Evolutionary conservation across 2,113 vertebrate species (phyloP).

Genomic region (Peromyscus polionotus): DNA sequence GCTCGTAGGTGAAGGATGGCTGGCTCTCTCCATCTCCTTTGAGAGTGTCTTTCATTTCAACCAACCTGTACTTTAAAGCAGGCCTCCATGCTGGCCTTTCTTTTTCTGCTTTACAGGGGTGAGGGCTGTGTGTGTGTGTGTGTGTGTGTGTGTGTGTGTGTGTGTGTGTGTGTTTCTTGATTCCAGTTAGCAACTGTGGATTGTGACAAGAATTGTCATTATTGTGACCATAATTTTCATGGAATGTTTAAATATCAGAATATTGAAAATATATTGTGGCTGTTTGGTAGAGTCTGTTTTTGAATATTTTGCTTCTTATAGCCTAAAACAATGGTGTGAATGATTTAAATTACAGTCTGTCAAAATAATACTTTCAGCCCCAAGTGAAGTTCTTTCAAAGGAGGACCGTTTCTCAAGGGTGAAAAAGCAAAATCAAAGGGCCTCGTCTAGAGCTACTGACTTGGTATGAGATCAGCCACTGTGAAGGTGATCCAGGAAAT

Average conservation of each 20-base stretch:
- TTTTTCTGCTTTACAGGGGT: slow-evolving; percentile 55
- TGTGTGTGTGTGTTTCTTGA: background rate
- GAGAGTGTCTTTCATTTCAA: slow-evolving; percentile 48
- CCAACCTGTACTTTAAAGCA: background rate
- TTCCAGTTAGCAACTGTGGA: background rate
- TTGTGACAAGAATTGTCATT: background rate
- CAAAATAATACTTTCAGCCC: background rate
- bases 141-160: background rate
- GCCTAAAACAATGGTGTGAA: slow-evolving; percentile 17
- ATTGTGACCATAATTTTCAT: background rate
- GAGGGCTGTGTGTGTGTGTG: background rate
- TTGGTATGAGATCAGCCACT: background rate
- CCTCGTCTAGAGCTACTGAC: background rate
- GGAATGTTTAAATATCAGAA: slow-evolving; percentile 19
- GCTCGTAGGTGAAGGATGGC: slow-evolving; percentile 56
- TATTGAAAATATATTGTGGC: background rate
- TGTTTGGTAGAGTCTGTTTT: background rate
- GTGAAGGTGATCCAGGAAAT: background rate
- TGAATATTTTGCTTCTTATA: background rate
- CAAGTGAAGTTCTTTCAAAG: slow-evolving; percentile 32
- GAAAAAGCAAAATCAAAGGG: background rate
- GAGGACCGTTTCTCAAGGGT: background rate
- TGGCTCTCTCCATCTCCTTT: background rate
- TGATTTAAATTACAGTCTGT: slow-evolving; percentile 1
- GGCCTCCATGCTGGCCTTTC: background rate